phyloP scores from a whole-genome alignment of 2,113 vertebrate species.

The Rallus limicola region DNA sequence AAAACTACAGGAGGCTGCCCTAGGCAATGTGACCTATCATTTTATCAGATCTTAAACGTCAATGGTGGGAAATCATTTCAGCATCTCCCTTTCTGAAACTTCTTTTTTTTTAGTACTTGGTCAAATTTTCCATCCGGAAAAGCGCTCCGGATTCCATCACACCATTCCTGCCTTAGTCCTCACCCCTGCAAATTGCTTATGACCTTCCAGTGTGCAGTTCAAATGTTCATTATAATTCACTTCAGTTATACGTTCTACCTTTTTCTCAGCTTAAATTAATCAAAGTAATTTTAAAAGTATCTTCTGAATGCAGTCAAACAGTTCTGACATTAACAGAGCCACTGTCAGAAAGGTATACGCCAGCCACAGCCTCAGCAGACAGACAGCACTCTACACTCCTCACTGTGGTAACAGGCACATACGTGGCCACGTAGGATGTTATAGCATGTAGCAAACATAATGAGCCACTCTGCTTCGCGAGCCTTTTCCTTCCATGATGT shows the following conservation, averaged over 20 bases:
- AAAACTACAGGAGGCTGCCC: background rate
- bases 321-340: background rate
- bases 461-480: background rate
- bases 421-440: fast-evolving
- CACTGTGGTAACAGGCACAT: fast-evolving
- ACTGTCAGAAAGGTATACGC: background rate
- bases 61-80: background rate
- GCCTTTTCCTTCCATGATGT: background rate
- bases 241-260: background rate
- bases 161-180: background rate
- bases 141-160: background rate
- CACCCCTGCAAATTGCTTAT: background rate
- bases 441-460: fast-evolving
- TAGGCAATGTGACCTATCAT: background rate
- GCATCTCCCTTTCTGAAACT: background rate
- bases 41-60: background rate
- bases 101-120: background rate
- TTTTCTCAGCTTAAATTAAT: background rate
- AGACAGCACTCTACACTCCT: too few species aligned
- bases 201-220: background rate
- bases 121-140: background rate
- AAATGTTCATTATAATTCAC: background rate
- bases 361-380: background rate
- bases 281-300: background rate
- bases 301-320: background rate